Percentiles rank a stretch among this genome's conserved stretches.
Conservation (phyloP, 1,140 invertebrate genomes). For the Zaprionus africanus region DNA sequence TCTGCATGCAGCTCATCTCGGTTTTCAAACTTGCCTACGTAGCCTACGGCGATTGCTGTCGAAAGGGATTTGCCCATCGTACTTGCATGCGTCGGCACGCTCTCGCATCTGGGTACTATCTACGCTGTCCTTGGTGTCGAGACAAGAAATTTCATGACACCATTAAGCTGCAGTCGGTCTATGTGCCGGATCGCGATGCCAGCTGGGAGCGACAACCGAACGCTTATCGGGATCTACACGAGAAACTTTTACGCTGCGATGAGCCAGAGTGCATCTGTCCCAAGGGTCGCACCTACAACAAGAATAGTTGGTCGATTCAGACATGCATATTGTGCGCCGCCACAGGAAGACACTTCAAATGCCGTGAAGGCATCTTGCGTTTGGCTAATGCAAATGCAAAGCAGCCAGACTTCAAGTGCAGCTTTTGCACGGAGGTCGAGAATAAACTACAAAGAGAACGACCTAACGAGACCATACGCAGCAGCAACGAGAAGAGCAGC, state of each 20-base stretch:
- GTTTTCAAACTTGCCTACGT: conserved; percentile 18
- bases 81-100: conserved; percentile 67
- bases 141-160: conserved; percentile 48
- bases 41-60: conserved; percentile 64
- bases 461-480: not conserved
- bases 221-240: conserved; percentile 66
- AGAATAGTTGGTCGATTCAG: conserved; percentile 27
- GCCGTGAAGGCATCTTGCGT: not conserved
- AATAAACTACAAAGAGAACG: not conserved
- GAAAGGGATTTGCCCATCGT: conserved; percentile 63
- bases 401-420: conserved; percentile 35
- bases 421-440: conserved; percentile 37
- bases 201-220: conserved; percentile 61
- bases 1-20: conserved; percentile 44
- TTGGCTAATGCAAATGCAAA: not conserved
- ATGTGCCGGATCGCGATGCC: conserved; percentile 74
- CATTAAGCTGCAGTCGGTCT: conserved; percentile 59
- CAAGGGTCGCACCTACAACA: conserved; percentile 45
- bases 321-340: conserved; percentile 50
- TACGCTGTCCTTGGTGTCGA: conserved; percentile 74
- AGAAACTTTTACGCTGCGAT: conserved; percentile 45
- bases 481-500: not conserved
- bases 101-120: conserved; percentile 66
- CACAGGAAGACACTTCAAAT: conserved; percentile 40
- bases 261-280: conserved; percentile 48